These are phyloP conservation scores for Drosophila mettleri DNA, from an alignment of 2,888 invertebrate genomes.

Conservation along the genomic window DNA sequence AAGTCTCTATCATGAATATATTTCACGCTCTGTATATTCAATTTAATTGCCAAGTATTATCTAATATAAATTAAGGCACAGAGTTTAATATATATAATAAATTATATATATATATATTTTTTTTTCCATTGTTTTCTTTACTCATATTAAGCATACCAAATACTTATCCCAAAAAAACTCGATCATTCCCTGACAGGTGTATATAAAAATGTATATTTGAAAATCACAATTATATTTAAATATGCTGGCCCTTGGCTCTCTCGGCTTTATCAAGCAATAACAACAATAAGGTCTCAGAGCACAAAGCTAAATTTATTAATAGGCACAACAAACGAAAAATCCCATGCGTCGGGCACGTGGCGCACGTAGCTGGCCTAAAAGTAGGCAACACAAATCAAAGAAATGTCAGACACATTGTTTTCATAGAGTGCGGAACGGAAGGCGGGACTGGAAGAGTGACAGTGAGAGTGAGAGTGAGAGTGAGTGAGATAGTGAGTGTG, in stretches of 20 bases:
- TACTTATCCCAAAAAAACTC: too few species aligned
- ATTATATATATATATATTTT: too few species aligned
- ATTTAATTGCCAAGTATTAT: too few species aligned
- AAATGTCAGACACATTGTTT: constrained; percentile 54
- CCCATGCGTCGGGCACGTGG: constrained; percentile 16
- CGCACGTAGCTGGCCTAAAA: constrained; percentile 51
- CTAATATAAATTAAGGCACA: too few species aligned
- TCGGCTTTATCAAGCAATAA: neutral
- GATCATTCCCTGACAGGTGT: neutral
- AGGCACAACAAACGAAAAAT: constrained; percentile 10
- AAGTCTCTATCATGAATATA: too few species aligned
- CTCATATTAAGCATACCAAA: too few species aligned
- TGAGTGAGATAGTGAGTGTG: neutral
- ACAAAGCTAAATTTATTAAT: constrained; percentile 20
- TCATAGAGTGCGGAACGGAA: too few species aligned
- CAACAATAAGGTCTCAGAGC: neutral
- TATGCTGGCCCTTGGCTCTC: neutral
- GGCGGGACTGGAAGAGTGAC: too few species aligned
- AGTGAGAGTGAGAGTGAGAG: neutral
- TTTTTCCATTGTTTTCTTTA: too few species aligned
- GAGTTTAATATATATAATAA: too few species aligned
- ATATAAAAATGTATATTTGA: neutral
- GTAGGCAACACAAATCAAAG: constrained; percentile 69
- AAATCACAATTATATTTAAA: constrained; percentile 5
- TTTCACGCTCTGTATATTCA: too few species aligned